Evolutionary conservation across 2,113 vertebrate species (phyloP), one percentile per base, ranked within the genome.

Genomic region (Rhagologus leucostigma): DNA sequence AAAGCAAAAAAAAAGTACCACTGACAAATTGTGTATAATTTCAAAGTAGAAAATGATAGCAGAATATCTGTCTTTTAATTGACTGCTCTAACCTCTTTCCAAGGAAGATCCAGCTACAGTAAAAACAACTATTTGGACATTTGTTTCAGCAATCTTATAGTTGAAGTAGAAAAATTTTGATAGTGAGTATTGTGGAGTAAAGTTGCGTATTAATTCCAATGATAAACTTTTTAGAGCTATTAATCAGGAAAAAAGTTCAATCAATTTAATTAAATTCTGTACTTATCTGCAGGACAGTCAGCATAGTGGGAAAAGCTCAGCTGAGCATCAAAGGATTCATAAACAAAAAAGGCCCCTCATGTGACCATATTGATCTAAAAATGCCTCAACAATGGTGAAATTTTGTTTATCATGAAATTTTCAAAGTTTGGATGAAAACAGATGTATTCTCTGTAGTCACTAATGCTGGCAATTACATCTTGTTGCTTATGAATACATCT

Each of bases 401-500:
- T 47, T 49, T 13, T 70, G n/a, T 96, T 94, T 71, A 59, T 65
- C 24, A 39, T 12, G 4, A 91, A 44, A 60, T 79, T 74, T 96
- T 91, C 29, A 84, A 93, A 94, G 88, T 64, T 35, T 90, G 5
- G 16, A 89, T 96, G 60, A 82, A 97, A 89, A 73, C 20, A 93
- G 79, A 69, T 47, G 37, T 77, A 84, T 78, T 65, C 30, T 96
- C 63, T 70, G 49, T 77, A 88, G 76, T 76, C 26, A 63, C 30
- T 87, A 95, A 82, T 59, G 32, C 18, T 92, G 39, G 20, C 53
- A 89, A 71, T 93, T 94, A 30, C 18, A 64, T 85, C 27, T 79
- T 76, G 13, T 53, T 95, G 15, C 63, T 96, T 96, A 79, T 37
- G 80, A 97, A 94, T 84, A 37, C 30, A 68, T 93, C 50, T 86